These are phyloP conservation scores for Trissolcus basalis DNA, from an alignment of 1,140 invertebrate species.

Conservation along the genomic window DNA sequence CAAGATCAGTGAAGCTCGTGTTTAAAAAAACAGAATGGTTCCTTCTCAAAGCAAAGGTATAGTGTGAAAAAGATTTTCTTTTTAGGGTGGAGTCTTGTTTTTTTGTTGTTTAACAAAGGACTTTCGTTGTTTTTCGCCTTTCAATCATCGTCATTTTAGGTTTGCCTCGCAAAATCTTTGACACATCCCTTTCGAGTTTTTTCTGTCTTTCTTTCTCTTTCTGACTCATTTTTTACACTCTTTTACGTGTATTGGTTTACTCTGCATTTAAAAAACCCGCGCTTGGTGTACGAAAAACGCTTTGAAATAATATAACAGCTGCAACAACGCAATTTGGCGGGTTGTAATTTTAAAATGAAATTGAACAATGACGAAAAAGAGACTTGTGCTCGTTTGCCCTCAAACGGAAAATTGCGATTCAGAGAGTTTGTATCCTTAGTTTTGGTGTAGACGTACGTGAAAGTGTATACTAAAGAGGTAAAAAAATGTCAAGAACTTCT, in stretches of 20 bases:
- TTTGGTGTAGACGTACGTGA: constrained; percentile 7
- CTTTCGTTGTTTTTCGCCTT: constrained; percentile 11
- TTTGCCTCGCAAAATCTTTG: constrained; percentile 14
- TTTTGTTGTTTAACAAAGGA: not conserved
- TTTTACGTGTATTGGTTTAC: constrained; percentile 11
- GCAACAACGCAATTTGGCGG: constrained; percentile 50
- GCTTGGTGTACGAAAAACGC: constrained; percentile 36
- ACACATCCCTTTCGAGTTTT: not conserved
- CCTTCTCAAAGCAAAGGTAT: not conserved
- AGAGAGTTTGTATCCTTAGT: constrained; percentile 20
- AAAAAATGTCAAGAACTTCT: constrained; percentile 19
- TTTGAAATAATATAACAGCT: constrained; percentile 36
- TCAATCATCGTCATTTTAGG: constrained; percentile 21
- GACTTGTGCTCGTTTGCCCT: constrained; percentile 16
- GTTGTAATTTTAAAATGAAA: constrained; percentile 54
- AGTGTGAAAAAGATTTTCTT: not conserved
- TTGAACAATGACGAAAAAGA: constrained; percentile 51
- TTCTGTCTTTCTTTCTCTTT: not conserved
- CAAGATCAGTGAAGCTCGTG: not conserved
- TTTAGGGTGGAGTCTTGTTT: constrained; percentile 6
- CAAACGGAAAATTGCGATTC: constrained; percentile 36
- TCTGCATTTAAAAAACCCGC: constrained; percentile 20
- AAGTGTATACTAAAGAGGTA: constrained; percentile 19
- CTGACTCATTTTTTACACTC: not conserved
- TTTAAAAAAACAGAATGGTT: not conserved